These are phyloP conservation scores for Pogonus chalceus DNA, from an alignment of 1,140 invertebrate species.

Conservation along the genomic window DNA sequence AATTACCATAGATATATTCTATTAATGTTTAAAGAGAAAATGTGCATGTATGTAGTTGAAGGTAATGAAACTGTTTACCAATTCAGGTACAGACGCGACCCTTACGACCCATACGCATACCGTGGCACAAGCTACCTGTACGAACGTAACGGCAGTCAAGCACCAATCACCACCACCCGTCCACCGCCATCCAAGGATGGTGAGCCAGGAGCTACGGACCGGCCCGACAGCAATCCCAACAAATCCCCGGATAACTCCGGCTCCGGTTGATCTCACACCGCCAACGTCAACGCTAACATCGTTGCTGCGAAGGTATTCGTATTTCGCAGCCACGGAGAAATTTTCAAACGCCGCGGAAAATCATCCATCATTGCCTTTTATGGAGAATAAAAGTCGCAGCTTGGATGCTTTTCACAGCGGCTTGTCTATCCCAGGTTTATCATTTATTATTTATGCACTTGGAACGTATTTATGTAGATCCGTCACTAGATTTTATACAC, in stretches of 20 bases:
- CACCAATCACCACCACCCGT: conserved; percentile 28
- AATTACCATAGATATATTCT: no score
- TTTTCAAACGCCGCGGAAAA: background rate
- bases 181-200: conserved; percentile 6
- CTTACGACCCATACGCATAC: conserved; percentile 36
- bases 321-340: background rate
- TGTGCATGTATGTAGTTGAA: background rate
- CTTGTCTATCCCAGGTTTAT: background rate
- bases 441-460: conserved; percentile 5
- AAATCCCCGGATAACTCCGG: background rate
- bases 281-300: no score
- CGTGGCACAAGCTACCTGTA: conserved; percentile 38
- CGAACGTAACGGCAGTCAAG: conserved; percentile 35
- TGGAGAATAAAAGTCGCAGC: background rate
- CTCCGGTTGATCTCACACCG: conserved; percentile 2
- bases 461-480: background rate
- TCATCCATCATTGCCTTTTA: conserved; percentile 3
- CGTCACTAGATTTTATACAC: background rate
- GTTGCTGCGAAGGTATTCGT: background rate
- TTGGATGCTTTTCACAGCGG: background rate
- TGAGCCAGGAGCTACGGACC: background rate
- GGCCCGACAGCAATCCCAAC: conserved; percentile 4
- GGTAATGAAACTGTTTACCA: background rate
- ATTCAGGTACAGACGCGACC: conserved; percentile 18
- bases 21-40: background rate